Conservation (phyloP, 2,113 vertebrate species). For the Panurus biarmicus region DNA sequence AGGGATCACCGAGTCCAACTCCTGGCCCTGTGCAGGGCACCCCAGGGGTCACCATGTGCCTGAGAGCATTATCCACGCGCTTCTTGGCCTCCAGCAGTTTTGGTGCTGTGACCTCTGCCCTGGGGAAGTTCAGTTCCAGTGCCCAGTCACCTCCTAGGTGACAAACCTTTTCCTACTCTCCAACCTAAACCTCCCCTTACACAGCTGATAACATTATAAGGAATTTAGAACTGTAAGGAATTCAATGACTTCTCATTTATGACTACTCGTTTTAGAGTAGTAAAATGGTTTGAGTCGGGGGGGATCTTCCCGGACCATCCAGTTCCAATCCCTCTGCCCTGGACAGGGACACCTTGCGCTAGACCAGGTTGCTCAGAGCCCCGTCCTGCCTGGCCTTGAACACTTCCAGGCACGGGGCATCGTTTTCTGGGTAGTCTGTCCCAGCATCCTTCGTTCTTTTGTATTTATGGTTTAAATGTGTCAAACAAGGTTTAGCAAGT, state of each 20-base stretch:
- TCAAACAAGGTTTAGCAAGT: neutral
- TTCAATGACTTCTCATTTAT: neutral
- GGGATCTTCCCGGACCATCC: neutral
- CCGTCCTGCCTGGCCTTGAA: neutral
- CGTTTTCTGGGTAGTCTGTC: neutral
- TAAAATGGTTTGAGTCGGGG: neutral
- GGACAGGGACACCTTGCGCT: neutral
- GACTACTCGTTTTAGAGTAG: neutral
- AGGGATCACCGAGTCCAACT: neutral
- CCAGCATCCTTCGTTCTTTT: neutral
- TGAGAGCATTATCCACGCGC: neutral
- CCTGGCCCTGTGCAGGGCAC: neutral
- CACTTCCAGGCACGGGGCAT: neutral
- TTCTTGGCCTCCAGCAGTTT: neutral
- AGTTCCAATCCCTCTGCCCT: fast-evolving
- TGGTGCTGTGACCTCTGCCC: neutral
- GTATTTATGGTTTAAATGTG: neutral
- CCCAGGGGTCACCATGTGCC: neutral
- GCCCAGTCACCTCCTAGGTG: fast-evolving
- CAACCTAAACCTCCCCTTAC: neutral
- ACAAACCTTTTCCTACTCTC: neutral
- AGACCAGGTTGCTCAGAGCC: neutral
- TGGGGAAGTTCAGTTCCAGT: neutral
- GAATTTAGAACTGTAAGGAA: neutral
- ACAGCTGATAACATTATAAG: neutral